Base-by-base conservation (phyloP, 1,140 invertebrate species). In the Bicyclus anynana region DNA sequence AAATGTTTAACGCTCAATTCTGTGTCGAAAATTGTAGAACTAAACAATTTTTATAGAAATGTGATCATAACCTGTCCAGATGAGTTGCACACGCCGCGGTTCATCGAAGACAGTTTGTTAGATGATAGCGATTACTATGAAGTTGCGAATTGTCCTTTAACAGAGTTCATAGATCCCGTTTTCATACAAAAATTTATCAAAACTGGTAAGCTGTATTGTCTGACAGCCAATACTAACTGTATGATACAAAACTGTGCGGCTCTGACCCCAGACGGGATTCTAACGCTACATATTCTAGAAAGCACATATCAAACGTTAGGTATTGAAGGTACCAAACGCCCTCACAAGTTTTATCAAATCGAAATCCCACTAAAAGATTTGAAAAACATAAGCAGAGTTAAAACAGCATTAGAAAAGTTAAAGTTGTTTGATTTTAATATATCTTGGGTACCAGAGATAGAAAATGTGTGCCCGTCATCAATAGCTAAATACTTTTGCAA, bases 171-270 rank as follows among this genome's bases (percentile, higher is more conserved):
- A 7, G 67, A 85, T 20, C 63, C 60, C 10, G 23, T 60, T 14
- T 85, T 87, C 56, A 82, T 85, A 50, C 62, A 85, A 60, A 82
- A 62, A 59, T 87, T 85, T 56, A 59, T 84, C 5, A 79, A 80
- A 47, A 67, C 63, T 29, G 84, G 82, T 1, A 76, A 64, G 17
- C 40, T 85, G 10, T 72, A 76, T 51, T 83, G 82, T 60, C 65
- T 87, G 40, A 69, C 75, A 2, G 55, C 56, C 5, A 60, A 72
- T 37, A 74, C 61, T 52, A 81, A 79, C 33, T 87, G 84, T 72
- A 67, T 87, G 4, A 68, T 68, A 42, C 50, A 86, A 38, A 84
- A 86, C 49, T 79, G 83, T 60, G 65, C 55, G 7, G 73, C 77
- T 13, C 64, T 87, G 12, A 83, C 81, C 10, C 75, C 82, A 5